Conservation (phyloP, 2,113 vertebrate genomes). For the Toxotes chatareus region DNA sequence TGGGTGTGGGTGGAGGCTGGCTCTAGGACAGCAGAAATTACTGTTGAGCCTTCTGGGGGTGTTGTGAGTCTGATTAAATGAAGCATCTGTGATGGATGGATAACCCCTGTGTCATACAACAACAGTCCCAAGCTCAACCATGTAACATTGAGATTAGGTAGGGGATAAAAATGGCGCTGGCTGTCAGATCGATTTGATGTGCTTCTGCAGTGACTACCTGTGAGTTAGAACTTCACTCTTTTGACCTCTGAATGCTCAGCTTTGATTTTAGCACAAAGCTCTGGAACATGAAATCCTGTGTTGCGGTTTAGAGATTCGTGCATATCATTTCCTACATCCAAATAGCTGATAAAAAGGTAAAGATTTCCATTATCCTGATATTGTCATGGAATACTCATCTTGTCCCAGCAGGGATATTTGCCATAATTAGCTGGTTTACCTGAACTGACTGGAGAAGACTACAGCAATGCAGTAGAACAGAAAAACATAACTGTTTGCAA, state of each 20-base stretch:
- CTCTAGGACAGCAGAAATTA: constrained; percentile 21
- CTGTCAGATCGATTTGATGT: constrained; percentile 31
- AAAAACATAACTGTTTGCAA: neutral
- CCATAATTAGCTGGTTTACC: neutral
- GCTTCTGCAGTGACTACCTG: neutral
- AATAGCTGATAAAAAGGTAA: neutral
- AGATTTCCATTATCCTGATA: neutral
- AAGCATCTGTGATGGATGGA: constrained; percentile 49
- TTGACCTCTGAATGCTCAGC: neutral
- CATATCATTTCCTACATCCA: neutral
- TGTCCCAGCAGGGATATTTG: neutral
- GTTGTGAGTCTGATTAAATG: constrained; percentile 48
- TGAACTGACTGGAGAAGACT: neutral
- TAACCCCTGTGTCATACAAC: constrained; percentile 37
- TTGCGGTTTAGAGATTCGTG: neutral
- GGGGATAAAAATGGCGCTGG: constrained; percentile 9
- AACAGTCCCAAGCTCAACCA: constrained; percentile 12
- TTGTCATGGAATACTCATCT: neutral
- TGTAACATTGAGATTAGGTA: constrained; percentile 13
- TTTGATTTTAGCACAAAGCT: neutral
- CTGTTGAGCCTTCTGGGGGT: constrained; percentile 31
- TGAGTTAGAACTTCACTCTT: neutral
- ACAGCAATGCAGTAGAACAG: neutral
- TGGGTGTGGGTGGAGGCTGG: neutral
- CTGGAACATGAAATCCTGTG: too few relatives aligned